phyloP scores from a whole-genome alignment of 2,113 vertebrate species.

The Pituophis catenifer region DNA sequence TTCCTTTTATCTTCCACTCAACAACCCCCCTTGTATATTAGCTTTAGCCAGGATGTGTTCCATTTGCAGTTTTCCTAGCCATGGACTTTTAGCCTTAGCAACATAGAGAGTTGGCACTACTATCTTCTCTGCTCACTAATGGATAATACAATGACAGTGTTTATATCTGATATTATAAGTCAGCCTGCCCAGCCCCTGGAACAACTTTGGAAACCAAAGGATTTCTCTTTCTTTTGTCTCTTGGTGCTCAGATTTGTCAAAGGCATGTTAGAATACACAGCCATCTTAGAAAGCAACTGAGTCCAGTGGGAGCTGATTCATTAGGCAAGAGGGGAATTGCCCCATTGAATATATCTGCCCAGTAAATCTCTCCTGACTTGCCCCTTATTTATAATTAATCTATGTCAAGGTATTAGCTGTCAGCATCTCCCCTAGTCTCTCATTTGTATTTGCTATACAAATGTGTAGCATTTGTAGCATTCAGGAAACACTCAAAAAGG shows the following conservation, averaged over 20 bases:
- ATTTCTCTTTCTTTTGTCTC: background rate
- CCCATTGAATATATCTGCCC: background rate
- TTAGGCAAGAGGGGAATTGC: background rate
- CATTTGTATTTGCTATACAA: background rate
- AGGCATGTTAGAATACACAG: background rate
- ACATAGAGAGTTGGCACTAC: background rate
- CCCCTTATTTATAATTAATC: background rate
- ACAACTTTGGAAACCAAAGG: background rate
- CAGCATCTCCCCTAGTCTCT: background rate
- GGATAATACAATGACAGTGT: background rate
- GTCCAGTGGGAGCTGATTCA: background rate
- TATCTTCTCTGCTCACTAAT: background rate
- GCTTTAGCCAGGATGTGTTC: background rate
- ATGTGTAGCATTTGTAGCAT: background rate
- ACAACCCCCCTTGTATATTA: background rate
- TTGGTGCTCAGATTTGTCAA: background rate
- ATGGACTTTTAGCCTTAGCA: background rate
- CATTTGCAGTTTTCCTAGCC: background rate
- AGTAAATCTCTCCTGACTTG: background rate
- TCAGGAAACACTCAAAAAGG: background rate
- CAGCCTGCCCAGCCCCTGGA: background rate
- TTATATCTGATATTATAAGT: background rate
- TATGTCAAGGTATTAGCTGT: background rate
- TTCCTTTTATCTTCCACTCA: background rate
- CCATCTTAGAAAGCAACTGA: background rate